Evolutionary conservation across 2,888 invertebrate species (phyloP).

Genomic region (Oeneis ivallda): DNA sequence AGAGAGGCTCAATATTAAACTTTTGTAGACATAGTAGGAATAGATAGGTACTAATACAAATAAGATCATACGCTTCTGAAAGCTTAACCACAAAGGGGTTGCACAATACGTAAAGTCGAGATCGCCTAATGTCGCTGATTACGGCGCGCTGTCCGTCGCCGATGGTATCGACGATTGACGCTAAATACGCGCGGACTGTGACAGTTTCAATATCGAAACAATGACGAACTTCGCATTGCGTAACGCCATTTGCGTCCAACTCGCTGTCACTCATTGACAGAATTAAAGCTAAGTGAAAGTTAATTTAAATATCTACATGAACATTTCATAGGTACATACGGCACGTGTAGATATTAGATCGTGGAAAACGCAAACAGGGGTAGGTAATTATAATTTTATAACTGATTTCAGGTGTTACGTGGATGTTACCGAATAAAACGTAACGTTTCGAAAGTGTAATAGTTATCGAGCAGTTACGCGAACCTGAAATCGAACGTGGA

Average conservation of each 20-base stretch:
- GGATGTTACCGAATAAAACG: constrained; percentile 73
- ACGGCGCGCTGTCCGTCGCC: constrained; percentile 51
- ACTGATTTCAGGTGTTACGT: constrained; percentile 66
- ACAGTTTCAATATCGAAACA: constrained; percentile 78
- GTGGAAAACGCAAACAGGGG: constrained; percentile 35
- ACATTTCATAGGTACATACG: constrained; percentile 29
- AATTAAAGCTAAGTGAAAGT: constrained; percentile 55
- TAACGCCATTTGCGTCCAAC: constrained; percentile 69
- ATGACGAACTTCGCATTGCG: constrained; percentile 71
- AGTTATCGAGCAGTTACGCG: constrained; percentile 73
- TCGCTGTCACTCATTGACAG: constrained; percentile 59
- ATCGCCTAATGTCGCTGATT: constrained; percentile 68
- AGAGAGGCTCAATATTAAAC: too few species aligned
- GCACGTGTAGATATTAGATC: constrained; percentile 28
- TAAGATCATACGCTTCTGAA: constrained; percentile 1
- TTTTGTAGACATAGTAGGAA: background rate
- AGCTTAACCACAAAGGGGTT: constrained; percentile 44
- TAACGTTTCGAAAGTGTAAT: constrained; percentile 77
- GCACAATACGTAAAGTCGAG: constrained; percentile 63
- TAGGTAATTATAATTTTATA: constrained; percentile 46
- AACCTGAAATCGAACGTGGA: constrained; percentile 79
- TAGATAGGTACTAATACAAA: background rate
- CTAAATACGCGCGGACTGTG: constrained; percentile 76
- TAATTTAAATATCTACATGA: constrained; percentile 41
- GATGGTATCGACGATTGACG: constrained; percentile 79